These are phyloP conservation scores for Andrena trimmerana DNA, from an alignment of 2,888 invertebrate genomes.

Conservation along the genomic window DNA sequence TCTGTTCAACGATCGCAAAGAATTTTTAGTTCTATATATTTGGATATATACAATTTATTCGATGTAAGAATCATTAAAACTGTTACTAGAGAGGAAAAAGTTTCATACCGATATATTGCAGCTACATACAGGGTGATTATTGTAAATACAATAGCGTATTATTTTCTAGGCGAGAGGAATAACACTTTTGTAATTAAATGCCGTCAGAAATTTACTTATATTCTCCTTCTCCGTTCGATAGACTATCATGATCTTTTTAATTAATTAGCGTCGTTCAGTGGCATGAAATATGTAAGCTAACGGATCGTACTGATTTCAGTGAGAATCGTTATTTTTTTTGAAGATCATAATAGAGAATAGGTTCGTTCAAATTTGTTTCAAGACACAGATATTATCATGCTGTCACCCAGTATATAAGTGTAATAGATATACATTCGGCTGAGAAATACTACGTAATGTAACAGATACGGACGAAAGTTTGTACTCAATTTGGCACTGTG, in stretches of 20 bases:
- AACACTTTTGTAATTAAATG: conserved; percentile 16
- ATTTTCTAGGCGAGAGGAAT: conserved; percentile 15
- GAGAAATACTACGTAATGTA: conserved; percentile 10
- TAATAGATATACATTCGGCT: conserved; percentile 27
- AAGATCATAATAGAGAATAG: conserved; percentile 22
- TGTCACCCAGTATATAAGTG: conserved; percentile 42
- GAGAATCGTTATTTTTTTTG: background rate
- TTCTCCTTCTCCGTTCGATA: background rate
- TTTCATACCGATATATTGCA: conserved; percentile 11
- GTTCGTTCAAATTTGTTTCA: conserved; percentile 7
- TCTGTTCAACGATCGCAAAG: conserved; percentile 15
- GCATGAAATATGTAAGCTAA: background rate
- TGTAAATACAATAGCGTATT: conserved; percentile 8
- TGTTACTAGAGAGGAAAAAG: conserved; percentile 12
- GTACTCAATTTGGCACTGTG: conserved; percentile 28
- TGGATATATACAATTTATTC: conserved; percentile 13
- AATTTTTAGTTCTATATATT: conserved; percentile 23
- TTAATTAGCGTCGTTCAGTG: conserved; percentile 8
- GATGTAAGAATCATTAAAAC: conserved; percentile 23
- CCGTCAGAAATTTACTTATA: conserved; percentile 3
- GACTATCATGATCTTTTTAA: conserved; percentile 21
- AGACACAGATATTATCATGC: conserved; percentile 39
- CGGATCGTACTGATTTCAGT: background rate
- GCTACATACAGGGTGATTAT: conserved; percentile 38
- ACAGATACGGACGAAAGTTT: conserved; percentile 4